Evolutionary conservation across 1,140 invertebrate species (phyloP), one percentile per base, ranked within the genome.

Genomic region (Macrobrachium rosenbergii): DNA sequence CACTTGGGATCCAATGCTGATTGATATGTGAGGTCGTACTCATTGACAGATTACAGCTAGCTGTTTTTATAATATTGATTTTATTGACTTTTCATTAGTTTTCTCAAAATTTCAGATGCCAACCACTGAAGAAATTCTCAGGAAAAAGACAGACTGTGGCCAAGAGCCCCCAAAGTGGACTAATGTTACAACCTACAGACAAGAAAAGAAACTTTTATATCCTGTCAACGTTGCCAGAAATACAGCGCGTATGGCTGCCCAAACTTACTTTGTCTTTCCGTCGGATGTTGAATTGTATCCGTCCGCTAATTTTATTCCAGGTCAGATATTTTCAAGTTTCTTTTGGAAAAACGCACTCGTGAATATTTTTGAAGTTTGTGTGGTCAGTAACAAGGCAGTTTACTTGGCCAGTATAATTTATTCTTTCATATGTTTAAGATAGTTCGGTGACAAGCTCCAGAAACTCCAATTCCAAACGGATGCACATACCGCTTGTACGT

Each of bases 281-380:
- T 97, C 96, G 11, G 97, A 98, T 91, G 96, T 97, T 88, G 96
- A 98, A 91, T 93, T 98, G 62, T 97, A 97, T 92, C 96, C 97
- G 8, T 89, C 90, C 58, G 45, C 87, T 17, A 90, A 88, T 63
- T 88, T 82, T 73, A 89, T 88, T 58, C 81, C 62, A 78, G 89
- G 79, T 87, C 63, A 45, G 52, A 76, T 97, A 83, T 11, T 2
- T 8, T 45, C 2, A 52, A 52, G 52, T 52, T 52, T 10, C 52
- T 52, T 12, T 0, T 52, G 52, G 52, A 52, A 52, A 10, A 52
- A 10, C 7, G 6, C 52, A 52, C 52, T 6, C 5, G 10, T 52
- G 52, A 52, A 5, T 12, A 2, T 37, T 52, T 10, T 8, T 10
- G 6, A 52, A 2, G 64, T 67, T 11, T 67, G 8, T 67, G 5